Evolutionary conservation across 2,113 vertebrate genomes (phyloP), one percentile per base, ranked within the genome.

Genomic region (Hemibagrus wyckioides): DNA sequence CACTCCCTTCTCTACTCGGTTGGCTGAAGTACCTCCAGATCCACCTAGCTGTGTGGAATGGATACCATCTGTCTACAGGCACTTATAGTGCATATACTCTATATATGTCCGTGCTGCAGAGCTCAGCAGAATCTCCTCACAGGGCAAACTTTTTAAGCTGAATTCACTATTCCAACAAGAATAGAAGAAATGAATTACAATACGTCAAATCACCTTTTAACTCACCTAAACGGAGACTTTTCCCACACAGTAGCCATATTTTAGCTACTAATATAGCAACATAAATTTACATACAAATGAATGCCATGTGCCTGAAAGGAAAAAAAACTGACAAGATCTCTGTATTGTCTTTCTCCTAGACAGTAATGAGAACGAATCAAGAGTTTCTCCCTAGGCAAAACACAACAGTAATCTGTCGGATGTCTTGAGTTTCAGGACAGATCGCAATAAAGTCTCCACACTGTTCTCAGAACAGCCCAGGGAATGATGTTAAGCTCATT

Each of bases 51-150:
- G 36, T 61, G 19, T 25, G 23, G 79, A 87, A 87, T 82, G 67
- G 67, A 57, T 75, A 61, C 86, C 86, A 87, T 82, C 65, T 87
- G 86, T 87, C 28, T 25, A 52, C 39, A 19, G 36, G 28, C 48
- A 56, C 71, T 41, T 52, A 79, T 39, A 44, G 9, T 84, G 67
- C 21, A 3, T 69, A 19, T 56, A 15, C 54, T 57, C 21, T 50
- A 50, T 33, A 63, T 59, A 75, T 71, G n/a, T 65, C 57, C 69
- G 15, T 65, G 63, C n/a, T 30, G 63, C 63, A 39, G 39, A 17
- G 14, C 11, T n/a, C 28, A 30, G 61, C n/a, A 65, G 61, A 30
- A 65, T 65, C 23, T 61, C 57, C 23, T 61, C 25, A 61, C 25
- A 61, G 25, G 25, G 23, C 57, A 59, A 25, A 61, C 23, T 9